Base-by-base conservation (phyloP, 2,888 invertebrate species). In the Dasypogon diadema region DNA sequence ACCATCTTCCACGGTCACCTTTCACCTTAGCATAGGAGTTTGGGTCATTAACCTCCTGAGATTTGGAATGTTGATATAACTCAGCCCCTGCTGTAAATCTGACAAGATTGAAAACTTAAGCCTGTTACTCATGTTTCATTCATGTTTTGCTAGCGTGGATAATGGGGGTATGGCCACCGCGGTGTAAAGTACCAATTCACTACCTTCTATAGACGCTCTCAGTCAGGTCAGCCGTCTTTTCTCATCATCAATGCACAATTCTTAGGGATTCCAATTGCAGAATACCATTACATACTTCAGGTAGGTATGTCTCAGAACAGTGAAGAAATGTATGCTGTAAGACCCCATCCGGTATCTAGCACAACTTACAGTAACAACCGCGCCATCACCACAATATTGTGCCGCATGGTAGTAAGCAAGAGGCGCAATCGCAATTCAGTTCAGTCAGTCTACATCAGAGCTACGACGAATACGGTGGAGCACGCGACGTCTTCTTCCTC, bases 361-460 rank as follows among this genome's bases (percentile, higher is more conserved):
- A 12, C 42, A 12, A n/a, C 42, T 42, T 42, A 42, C 42, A 6
- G 42, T 12, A 42, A 42, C 34, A 42, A 2, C 12, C 12, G 42
- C 12, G 8, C 8, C 24, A 58, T 22, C 58, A 34, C 16, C 1
- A 30, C 42, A 12, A 42, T 2, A 12, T 2, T 12, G 16, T 51
- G 51, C 3, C 51, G 51, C 2, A 51, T 51, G 1, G 3, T 51
- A 0, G 3, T 51, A 60, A 60, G 60, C 21, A 14, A 16, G 16
- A 68, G 21, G 14, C 65, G 5, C 46, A n/a, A 6, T 48, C 46
- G 14, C 24, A 46, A n/a, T n/a, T 56, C 12, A 26, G 56, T 56
- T n/a, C 46, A 68, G 65, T 68, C 65, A 68, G 65, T 48, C 48
- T 48, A 34, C n/a, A 48, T 22, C 48, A 26, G 65, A 68, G 26